phyloP scores from a whole-genome alignment of 1,140 invertebrate species.

The Apis laboriosa region DNA sequence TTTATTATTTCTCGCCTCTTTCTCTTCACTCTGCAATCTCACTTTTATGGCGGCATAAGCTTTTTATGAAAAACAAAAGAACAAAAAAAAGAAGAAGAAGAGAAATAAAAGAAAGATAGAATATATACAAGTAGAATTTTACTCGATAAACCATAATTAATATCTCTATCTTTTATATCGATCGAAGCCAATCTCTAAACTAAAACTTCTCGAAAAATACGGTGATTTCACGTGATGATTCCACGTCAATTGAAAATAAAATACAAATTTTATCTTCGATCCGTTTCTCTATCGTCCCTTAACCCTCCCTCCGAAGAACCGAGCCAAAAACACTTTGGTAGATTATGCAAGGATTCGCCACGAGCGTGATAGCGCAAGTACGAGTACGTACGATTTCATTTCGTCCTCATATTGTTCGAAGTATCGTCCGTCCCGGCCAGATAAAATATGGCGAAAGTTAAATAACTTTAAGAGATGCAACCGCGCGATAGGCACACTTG shows the following conservation, averaged over 20 bases:
- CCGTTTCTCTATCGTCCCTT: slow-evolving; percentile 18
- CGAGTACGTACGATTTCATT: slow-evolving; percentile 50
- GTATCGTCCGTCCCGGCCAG: slow-evolving; percentile 42
- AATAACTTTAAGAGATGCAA: slow-evolving; percentile 70
- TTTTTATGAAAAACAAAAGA: background rate
- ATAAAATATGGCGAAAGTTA: slow-evolving; percentile 69
- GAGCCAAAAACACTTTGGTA: slow-evolving; percentile 40
- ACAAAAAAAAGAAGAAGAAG: too few relatives aligned
- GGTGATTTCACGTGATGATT: background rate
- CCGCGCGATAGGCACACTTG: slow-evolving; percentile 61
- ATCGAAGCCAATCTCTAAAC: background rate
- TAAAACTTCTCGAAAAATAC: background rate
- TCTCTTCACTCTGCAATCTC: background rate
- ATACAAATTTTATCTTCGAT: slow-evolving; percentile 20
- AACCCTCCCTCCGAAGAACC: background rate
- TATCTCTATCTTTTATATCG: too few relatives aligned
- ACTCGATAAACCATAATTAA: background rate
- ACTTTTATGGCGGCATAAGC: background rate
- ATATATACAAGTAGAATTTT: background rate
- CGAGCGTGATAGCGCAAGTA: slow-evolving; percentile 40
- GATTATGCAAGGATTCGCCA: slow-evolving; percentile 46
- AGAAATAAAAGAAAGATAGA: too few relatives aligned
- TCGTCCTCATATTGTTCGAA: slow-evolving; percentile 47
- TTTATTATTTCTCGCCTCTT: background rate
- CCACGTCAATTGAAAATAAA: background rate